Base-by-base conservation (phyloP, 2,113 vertebrate species). In the Shinisaurus crocodilurus region DNA sequence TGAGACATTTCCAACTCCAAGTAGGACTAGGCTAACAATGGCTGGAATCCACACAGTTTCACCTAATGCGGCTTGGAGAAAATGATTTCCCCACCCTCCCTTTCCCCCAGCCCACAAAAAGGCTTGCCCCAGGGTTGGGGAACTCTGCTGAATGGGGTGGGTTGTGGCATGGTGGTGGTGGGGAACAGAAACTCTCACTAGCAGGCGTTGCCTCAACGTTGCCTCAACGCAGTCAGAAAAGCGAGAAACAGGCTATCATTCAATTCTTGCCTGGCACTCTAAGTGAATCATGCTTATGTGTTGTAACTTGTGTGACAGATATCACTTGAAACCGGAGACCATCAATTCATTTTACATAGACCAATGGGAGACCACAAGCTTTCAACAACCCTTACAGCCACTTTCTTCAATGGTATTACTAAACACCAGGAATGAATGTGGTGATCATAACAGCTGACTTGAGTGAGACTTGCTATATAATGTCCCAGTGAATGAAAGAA, bases 341-440 rank as follows among this genome's bases (percentile, higher is more conserved):
- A 20, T 74, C 60, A 48, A 86, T 70, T 94, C 85, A 82, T 29
- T 77, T 75, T 76, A 34, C 34, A 75, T 27, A 77, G 63, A 76
- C 16, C 4, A 92, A 82, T 87, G 74, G 91, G 20, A 1, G 89
- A 67, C 54, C 82, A 79, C 86, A 70, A 89, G 54, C 27, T 89
- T 50, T 87, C 91, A 95, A 16, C 20, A 92, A 76, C 6, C 86
- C 75, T 84, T 89, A 89, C 65, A 69, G 84, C n/a, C 90, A 93
- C 93, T 90, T 85, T 88, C 0, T 0, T 90, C 75, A 82, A 40
- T 91, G n/a, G 87, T 12, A 6, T 92, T 88, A 88, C 60, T 93
- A 93, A 84, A 74, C 80, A 60, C 16, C 65, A 86, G 76, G 89
- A 34, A 84, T 90, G 86, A 86, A 72, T 76, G 80, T 84, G 6